Base-by-base conservation (phyloP, 2,888 invertebrate genomes). In the Drosophila subquinaria region DNA sequence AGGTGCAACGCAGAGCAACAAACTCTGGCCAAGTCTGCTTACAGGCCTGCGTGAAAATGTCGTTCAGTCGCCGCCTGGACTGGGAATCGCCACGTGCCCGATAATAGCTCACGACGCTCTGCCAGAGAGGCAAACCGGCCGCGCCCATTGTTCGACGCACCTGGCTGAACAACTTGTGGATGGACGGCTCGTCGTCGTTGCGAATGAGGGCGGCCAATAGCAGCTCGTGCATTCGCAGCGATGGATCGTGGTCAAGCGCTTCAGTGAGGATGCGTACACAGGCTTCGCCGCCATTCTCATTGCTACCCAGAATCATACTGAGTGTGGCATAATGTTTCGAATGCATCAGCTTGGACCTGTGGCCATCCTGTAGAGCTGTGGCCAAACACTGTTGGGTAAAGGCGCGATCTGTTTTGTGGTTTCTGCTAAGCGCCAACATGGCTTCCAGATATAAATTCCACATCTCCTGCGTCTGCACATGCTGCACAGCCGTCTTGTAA, bases 361-460 rank as follows among this genome's bases (percentile, higher is more conserved):
- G 93, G 0, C 93, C 94, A 50, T 93, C 93, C n/a, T 92, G 85
- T 15, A 95, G 92, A 1, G 94, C 94, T 48, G 88, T 91, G 48
- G 93, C 93, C 50, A 95, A 85, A 27, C 94, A 90, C 67, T 94
- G 94, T 30, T 92, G 93, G 76, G 94, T 94, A 13, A 93, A 93
- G 42, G 92, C 92, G 2, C 94, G 93, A 33, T 94, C 92, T 1
- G 92, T 90, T 1, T 90, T 90, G 13, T 90, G 77, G 64, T 94
- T 94, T 27, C 93, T 92, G 88, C 94, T 94, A 0, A 95, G 91
- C 73, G 94, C 93, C 30, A 94, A 76, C 90, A 95, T 92, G 27
- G 94, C 94, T 69, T 95, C 94, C 56, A 95, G 91, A 75, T 94
- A 95, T 2, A 93, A 79, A 0, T 93, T 92, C 94, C 94, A 95